Percentiles rank a stretch among this genome's conserved stretches.
These are phyloP conservation scores for Cinclus cinclus DNA, from an alignment of 2,113 vertebrate species.

Conservation along the genomic window DNA sequence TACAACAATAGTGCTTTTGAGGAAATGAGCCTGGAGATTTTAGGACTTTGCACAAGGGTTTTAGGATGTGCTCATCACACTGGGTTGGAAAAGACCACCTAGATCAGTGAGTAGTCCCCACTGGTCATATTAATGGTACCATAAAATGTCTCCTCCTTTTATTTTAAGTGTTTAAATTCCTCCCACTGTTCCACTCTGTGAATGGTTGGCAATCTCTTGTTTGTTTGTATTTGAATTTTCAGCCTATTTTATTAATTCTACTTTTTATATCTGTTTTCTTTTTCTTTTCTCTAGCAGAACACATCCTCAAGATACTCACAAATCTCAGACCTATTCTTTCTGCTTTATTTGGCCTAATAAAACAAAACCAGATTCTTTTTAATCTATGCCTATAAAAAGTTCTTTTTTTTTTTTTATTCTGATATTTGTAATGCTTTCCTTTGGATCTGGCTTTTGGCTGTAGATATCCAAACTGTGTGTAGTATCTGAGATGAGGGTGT, in stretches of 20 bases:
- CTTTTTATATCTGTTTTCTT: not conserved
- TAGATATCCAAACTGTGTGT: not conserved
- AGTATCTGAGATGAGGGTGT: not conserved
- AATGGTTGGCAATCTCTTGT: not conserved
- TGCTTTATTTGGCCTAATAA: not conserved
- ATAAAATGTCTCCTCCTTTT: not conserved
- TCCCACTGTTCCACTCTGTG: not conserved
- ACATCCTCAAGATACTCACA: not conserved
- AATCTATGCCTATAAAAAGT: not conserved
- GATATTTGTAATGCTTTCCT: not conserved
- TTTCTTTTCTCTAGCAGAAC: not conserved
- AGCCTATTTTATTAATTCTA: not conserved
- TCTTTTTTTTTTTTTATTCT: not conserved
- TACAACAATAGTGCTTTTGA: slow-evolving; percentile 53
- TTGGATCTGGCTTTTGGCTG: not conserved
- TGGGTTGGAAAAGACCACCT: slow-evolving; percentile 52
- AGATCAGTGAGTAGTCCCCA: slow-evolving; percentile 17
- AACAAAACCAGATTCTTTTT: not conserved
- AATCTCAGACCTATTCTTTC: not conserved
- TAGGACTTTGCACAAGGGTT: slow-evolving; percentile 10
- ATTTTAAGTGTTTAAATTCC: not conserved
- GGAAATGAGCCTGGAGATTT: slow-evolving; percentile 50
- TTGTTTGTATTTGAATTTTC: not conserved
- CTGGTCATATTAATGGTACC: not conserved
- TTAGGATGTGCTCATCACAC: not conserved